Conservation (phyloP, 2,888 invertebrate species). For the Erebia aethiops region DNA sequence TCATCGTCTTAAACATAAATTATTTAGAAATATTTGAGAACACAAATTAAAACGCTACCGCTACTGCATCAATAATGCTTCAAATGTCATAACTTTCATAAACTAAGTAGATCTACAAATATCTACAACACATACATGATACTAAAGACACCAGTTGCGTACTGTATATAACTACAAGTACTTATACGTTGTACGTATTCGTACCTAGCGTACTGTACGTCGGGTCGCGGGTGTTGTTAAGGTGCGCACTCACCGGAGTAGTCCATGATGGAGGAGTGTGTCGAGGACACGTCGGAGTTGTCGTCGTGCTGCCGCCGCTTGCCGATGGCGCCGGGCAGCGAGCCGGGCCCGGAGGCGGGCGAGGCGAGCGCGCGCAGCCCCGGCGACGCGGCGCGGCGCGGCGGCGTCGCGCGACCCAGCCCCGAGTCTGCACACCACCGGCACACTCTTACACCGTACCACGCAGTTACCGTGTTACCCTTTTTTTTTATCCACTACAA, state of each 20-base stretch:
- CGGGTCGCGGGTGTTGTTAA: background rate
- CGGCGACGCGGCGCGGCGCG: constrained; percentile 93
- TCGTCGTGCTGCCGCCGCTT: constrained; percentile 90
- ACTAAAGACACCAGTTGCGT: no score
- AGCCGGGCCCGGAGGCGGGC: constrained; percentile 86
- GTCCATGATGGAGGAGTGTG: constrained; percentile 93
- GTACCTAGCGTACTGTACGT: background rate
- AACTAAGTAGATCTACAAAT: background rate
- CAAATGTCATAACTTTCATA: background rate
- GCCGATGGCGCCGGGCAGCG: constrained; percentile 91
- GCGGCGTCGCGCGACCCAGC: constrained; percentile 93
- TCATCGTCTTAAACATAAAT: no score
- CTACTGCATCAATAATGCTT: background rate
- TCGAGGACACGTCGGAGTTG: constrained; percentile 93
- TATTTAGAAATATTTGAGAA: no score
- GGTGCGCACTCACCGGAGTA: constrained; percentile 86
- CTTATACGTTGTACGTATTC: background rate
- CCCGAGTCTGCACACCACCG: constrained; percentile 86
- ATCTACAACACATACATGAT: background rate
- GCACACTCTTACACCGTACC: background rate
- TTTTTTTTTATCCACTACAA: no score
- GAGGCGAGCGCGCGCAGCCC: constrained; percentile 92
- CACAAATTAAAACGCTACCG: background rate
- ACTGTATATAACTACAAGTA: no score
- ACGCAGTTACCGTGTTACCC: background rate